Conservation (phyloP, 2,113 vertebrate species). For the Mirza zaza region DNA sequence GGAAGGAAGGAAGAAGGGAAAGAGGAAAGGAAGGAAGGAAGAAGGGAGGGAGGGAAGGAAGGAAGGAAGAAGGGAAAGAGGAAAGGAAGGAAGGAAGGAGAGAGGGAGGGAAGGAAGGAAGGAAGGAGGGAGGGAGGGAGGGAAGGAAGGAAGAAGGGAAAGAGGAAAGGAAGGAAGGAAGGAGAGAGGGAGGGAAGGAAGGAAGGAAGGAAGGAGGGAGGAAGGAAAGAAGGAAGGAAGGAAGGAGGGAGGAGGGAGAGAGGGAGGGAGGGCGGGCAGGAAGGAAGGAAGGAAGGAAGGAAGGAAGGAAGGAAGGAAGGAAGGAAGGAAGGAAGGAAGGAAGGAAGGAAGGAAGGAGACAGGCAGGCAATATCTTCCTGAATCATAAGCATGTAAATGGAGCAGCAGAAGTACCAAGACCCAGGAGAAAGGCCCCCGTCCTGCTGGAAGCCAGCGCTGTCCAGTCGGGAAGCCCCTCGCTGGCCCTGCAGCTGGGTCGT, state of each 20-base stretch:
- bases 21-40: neutral
- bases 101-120: accelerated
- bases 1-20: neutral
- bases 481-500: neutral
- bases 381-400: neutral
- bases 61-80: accelerated
- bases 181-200: too few relatives aligned
- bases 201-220: neutral
- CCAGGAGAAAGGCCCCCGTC: neutral
- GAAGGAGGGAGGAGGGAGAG: too few relatives aligned
- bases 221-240: too few relatives aligned
- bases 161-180: too few relatives aligned
- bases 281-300: accelerated
- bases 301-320: accelerated
- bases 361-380: neutral
- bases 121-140: accelerated
- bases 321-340: neutral
- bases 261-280: too few relatives aligned
- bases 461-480: neutral
- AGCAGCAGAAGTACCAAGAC: neutral
- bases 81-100: accelerated
- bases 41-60: accelerated
- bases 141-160: neutral
- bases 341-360: accelerated
- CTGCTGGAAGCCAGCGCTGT: neutral